Conservation (phyloP, 2,797 vertebrate genomes). For the Triplophysa yarkandensis region DNA sequence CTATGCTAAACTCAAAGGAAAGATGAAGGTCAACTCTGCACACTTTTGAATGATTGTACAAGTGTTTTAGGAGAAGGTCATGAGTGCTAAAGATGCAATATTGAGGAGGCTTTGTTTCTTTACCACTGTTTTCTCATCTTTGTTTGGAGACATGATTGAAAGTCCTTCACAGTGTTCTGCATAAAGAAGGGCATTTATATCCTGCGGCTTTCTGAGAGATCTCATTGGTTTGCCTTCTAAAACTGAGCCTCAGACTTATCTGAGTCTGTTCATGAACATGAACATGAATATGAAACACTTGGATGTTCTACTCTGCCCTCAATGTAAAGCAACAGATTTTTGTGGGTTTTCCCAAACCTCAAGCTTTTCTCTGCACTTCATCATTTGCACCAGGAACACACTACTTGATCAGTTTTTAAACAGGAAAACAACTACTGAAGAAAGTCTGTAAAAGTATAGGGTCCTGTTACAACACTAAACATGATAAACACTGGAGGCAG, state of each 20-base stretch:
- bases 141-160: constrained; percentile 17
- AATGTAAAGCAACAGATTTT: constrained; percentile 12
- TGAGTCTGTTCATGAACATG: constrained; percentile 2
- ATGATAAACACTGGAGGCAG: constrained; percentile 81
- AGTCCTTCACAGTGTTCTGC: constrained; percentile 30
- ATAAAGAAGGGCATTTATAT: constrained; percentile 21
- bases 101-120: background rate
- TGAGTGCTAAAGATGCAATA: background rate
- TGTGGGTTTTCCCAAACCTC: constrained; percentile 25
- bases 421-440: constrained; percentile 75
- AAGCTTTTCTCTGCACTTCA: constrained; percentile 33
- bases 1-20: constrained; percentile 12
- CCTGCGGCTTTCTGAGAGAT: constrained; percentile 23
- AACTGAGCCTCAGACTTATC: constrained; percentile 10
- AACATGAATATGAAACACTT: constrained; percentile 14
- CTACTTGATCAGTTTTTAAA: constrained; percentile 43
- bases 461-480: constrained; percentile 75
- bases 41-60: constrained; percentile 35
- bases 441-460: constrained; percentile 57
- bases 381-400: constrained; percentile 49
- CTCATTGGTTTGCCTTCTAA: constrained; percentile 13
- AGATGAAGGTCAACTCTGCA: constrained; percentile 27
- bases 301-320: constrained; percentile 14
- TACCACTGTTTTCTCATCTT: constrained; percentile 22
- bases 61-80: constrained; percentile 17